Conservation (phyloP, 2,888 invertebrate species). For the Ramazzottius varieornatus region DNA sequence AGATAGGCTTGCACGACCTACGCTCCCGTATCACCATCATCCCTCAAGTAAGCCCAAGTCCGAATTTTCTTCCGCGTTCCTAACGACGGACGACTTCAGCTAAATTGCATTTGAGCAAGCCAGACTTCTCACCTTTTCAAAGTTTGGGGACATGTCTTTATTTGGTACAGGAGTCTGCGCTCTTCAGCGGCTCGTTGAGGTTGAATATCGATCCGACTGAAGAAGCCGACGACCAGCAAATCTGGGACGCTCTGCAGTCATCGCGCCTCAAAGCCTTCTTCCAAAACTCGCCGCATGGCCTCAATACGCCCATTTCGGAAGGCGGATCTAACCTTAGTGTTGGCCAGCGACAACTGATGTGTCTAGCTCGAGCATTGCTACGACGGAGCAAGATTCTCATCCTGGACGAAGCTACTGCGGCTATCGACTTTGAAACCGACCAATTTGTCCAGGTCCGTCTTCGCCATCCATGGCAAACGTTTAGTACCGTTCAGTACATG, state of each 20-base stretch:
- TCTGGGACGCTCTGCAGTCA: conserved; percentile 64
- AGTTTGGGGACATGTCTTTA: background rate
- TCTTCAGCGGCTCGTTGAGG: conserved; percentile 68
- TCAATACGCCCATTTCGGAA: conserved; percentile 58
- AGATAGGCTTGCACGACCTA: background rate
- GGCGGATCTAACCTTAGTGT: conserved; percentile 54
- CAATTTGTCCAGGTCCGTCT: background rate
- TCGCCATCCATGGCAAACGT: background rate
- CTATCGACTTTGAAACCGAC: conserved; percentile 22
- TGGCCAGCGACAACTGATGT: conserved; percentile 25
- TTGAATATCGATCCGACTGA: conserved; percentile 76
- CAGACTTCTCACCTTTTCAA: background rate
- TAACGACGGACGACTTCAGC: background rate
- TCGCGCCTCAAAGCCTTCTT: conserved; percentile 67
- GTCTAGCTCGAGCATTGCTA: conserved; percentile 23
- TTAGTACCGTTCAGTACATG: background rate
- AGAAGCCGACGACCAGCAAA: conserved; percentile 43
- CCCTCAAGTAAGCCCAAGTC: background rate
- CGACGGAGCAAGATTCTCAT: conserved; percentile 21
- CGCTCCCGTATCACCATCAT: background rate
- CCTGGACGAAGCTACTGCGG: conserved; percentile 26
- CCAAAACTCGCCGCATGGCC: conserved; percentile 41
- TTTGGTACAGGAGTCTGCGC: conserved; percentile 54
- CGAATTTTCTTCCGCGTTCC: too few relatives aligned
- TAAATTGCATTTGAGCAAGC: too few relatives aligned